Evolutionary conservation across 2,797 vertebrate species (phyloP).

Genomic region (Nyctalus aviator): DNA sequence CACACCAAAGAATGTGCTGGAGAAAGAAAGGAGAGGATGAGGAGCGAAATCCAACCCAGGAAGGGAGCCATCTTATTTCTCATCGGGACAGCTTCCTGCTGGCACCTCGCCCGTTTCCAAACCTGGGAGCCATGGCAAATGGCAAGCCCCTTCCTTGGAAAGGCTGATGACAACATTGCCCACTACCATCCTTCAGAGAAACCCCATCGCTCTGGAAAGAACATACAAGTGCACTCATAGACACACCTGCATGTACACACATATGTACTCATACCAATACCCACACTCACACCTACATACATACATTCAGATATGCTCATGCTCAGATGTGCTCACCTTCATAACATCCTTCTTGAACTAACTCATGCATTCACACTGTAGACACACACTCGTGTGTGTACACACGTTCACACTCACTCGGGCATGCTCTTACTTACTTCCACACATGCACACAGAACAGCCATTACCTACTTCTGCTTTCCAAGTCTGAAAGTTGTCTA

Average conservation of each 20-base stretch:
- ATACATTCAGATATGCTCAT: background rate
- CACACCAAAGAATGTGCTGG: background rate
- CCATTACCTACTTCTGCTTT: fast-evolving
- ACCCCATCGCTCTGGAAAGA: background rate
- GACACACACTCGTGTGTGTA: background rate
- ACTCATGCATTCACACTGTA: background rate
- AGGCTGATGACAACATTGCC: background rate
- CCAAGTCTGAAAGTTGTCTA: background rate
- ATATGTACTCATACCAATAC: background rate
- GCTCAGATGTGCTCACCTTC: background rate
- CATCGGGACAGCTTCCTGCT: background rate
- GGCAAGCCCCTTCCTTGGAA: background rate
- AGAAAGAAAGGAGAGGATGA: background rate
- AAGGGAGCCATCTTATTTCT: background rate
- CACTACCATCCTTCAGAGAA: background rate
- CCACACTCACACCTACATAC: background rate
- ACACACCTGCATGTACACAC: background rate
- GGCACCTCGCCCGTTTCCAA: background rate
- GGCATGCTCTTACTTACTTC: background rate
- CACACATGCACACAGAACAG: too few relatives aligned
- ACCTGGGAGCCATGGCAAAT: background rate
- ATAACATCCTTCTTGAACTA: background rate
- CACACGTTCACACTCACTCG: background rate
- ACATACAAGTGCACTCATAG: background rate
- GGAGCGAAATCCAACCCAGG: background rate